Evolutionary conservation across 1,140 invertebrate genomes (phyloP), one percentile per base, ranked within the genome.

Genomic region (Drosophila rhopaloa): DNA sequence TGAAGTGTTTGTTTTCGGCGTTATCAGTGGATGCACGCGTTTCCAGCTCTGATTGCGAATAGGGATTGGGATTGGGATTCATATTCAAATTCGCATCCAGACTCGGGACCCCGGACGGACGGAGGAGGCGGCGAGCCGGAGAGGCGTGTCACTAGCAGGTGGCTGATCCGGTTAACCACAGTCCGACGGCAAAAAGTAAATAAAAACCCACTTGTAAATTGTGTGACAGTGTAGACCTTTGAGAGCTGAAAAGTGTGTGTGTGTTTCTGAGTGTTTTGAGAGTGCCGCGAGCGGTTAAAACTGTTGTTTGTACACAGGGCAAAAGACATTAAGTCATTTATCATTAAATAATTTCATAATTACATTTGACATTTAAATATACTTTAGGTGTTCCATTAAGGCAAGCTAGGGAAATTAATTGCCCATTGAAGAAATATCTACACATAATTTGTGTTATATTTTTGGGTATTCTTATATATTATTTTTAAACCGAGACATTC

Each of bases 1-100:
- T 68, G 65, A 72, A 71, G 68, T 72, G 68, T 58, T 72, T 72
- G 68, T 71, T 58, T 70, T 72, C 54, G 37, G 10, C 67, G 68
- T 71, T 71, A 71, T 71, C 68, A 71, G 44, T 68, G 68, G 66
- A 71, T 72, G 65, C 68, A 71, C 65, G 53, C 53, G 43, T 47
- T 71, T 40, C 16, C 62, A 24, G 19, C 43, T 16, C 35, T 57
- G 43, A 71, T 70, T 71, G 65, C 6, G 48, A 48, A 11, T 29
- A 27, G 43, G 65, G 41, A 68, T 48, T 37, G 43, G 65, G 41
- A 68, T 48, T 37, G 24, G 27, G 48, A 29, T 14, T 48, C 13
- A n/a, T 29, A 43, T 1, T 40, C 16, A 38, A 19, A 43, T n/a
- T 44, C 14, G 14, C 16, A 57, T 41, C 9, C 46, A 27, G 38